Base-by-base conservation (phyloP, 37 sponge, comb jelly and placozoan species). In the Corticium candelabrum region DNA sequence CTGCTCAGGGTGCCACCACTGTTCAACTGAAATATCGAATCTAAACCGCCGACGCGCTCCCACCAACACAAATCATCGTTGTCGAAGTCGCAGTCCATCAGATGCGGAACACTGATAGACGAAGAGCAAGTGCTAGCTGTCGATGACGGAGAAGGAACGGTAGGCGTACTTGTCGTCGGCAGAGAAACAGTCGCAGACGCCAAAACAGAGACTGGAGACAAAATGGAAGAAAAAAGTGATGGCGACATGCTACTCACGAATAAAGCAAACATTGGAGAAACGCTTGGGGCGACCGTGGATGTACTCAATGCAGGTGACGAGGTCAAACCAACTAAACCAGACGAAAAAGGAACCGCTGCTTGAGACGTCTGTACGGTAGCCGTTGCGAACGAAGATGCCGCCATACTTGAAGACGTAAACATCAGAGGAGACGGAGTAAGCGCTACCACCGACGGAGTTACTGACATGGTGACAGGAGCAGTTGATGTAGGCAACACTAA, bases 11-110 rank as follows among this genome's bases (percentile, higher is more conserved):
- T 70, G 29, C 73, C 73, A 32, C 34, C 73, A 29, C 15, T 27
- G 21, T 50, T 21, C 15, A 50, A 27, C 15, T 27, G 62, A 50
- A 50, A 50, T 27, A 27, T 21, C 15, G 21, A 21, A 27, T 50
- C 62, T 11, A 27, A 27, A 21, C 62, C 62, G 62, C 62, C 21
- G 62, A 50, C 62, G 62, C 62, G 15, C 21, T 21, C 21, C 62
- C 62, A 82, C 75, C 76, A 34, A 21, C 83, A 73, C 62, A 31
- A 50, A 34, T 74, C 68, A 40, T 80, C 81, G 74, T 80, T 41
- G 81, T 70, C 68, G 81, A 80, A 80, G 81, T 80, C 69, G 56
- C 81, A 80, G 41, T 73, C 33, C 62, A 71, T 50, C 74, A 50
- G 43, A 1, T 69, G 81, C 5, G 81, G 74, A n/a, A 80, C 81